Conservation (phyloP, 2,113 vertebrate genomes). For the Pongo pygmaeus region DNA sequence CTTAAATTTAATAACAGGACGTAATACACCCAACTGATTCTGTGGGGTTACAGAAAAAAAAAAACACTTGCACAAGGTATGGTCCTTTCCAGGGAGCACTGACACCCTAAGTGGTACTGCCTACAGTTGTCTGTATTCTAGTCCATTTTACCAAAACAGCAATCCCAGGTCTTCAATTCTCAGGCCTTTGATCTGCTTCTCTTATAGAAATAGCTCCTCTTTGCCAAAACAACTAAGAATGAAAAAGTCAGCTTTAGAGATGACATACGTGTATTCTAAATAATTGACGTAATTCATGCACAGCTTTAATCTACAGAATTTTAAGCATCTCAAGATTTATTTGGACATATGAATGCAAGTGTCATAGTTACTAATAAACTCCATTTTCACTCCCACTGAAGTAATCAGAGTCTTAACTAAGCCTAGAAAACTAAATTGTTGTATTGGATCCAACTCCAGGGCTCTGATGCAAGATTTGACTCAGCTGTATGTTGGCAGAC, state of each 20-base stretch:
- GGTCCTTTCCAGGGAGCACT: neutral
- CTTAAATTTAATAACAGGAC: neutral
- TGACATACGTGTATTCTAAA: neutral
- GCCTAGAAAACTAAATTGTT: neutral
- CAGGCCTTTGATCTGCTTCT: neutral
- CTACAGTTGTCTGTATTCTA: neutral
- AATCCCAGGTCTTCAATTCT: neutral
- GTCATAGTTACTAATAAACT: neutral
- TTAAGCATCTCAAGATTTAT: slow-evolving; percentile 44
- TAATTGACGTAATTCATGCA: neutral
- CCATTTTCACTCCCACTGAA: neutral
- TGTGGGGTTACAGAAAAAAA: neutral
- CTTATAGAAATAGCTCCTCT: neutral
- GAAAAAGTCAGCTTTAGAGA: neutral
- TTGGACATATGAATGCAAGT: slow-evolving; percentile 17
- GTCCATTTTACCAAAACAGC: neutral
- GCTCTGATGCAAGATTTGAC: neutral
- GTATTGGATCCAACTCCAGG: neutral
- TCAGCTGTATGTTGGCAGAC: neutral
- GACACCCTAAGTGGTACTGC: neutral
- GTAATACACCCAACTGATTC: neutral
- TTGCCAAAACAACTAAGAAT: slow-evolving; percentile 44
- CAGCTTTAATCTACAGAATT: slow-evolving; percentile 7
- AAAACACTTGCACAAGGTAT: neutral
- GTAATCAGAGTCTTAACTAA: neutral